These are phyloP conservation scores for Delia radicum DNA, from an alignment of 1,140 invertebrate genomes.

Conservation along the genomic window DNA sequence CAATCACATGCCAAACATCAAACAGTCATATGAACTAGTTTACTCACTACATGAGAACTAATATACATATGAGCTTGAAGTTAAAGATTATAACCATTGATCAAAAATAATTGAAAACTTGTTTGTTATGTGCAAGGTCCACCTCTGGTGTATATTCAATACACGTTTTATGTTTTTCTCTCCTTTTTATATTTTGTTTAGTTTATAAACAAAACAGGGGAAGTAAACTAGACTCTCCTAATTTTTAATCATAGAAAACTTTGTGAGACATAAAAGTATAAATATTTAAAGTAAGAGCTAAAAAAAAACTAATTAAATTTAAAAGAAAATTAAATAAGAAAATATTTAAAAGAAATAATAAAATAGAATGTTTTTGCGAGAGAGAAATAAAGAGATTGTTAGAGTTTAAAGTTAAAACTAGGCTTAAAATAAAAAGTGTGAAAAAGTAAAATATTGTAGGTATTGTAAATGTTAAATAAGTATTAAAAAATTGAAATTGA, in stretches of 20 bases:
- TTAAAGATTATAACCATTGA: too few species aligned
- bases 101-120: too few species aligned
- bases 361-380: conserved; percentile 30
- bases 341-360: neutral
- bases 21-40: too few species aligned
- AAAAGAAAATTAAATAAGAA: neutral
- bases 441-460: neutral
- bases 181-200: too few species aligned
- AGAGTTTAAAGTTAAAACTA: conserved; percentile 44
- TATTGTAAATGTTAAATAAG: neutral
- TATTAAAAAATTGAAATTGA: conserved; percentile 30
- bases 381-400: conserved; percentile 54
- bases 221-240: too few species aligned
- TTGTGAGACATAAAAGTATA: neutral
- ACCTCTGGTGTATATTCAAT: too few species aligned
- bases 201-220: too few species aligned
- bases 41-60: too few species aligned
- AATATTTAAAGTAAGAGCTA: neutral
- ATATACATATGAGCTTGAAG: too few species aligned
- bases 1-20: too few species aligned
- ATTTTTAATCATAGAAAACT: neutral
- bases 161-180: too few species aligned
- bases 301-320: neutral
- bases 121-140: too few species aligned
- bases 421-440: conserved; percentile 30